These are phyloP conservation scores for Punctoribates punctum DNA, from an alignment of 2,888 invertebrate species.

Conservation along the genomic window DNA sequence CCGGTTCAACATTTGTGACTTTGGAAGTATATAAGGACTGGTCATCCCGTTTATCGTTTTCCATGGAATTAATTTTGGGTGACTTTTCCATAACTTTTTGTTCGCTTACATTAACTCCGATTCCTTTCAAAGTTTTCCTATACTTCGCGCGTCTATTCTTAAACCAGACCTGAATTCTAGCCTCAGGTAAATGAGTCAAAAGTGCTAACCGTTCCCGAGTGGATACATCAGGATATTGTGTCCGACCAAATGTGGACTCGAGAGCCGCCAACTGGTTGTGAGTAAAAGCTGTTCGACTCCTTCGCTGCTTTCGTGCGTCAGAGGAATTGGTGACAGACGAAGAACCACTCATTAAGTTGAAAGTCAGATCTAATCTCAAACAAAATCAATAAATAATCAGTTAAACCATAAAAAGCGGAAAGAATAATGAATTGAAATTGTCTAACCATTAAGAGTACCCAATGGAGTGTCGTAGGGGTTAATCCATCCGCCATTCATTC, in stretches of 20 bases:
- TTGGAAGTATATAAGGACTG: neutral
- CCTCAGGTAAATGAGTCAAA: constrained; percentile 57
- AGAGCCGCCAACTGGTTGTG: constrained; percentile 56
- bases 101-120: constrained; percentile 30
- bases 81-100: neutral
- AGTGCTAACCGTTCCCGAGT: constrained; percentile 56
- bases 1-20: neutral
- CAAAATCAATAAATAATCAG: neutral
- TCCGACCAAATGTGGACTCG: constrained; percentile 56
- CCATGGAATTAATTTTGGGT: neutral
- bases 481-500: constrained; percentile 19
- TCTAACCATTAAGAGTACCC: constrained; percentile 24
- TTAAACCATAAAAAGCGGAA: neutral
- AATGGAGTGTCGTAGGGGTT: constrained; percentile 25
- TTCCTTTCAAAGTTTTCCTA: constrained; percentile 53
- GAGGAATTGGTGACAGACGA: neutral
- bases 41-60: neutral
- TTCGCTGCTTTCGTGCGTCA: constrained; percentile 53
- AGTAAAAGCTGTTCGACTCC: constrained; percentile 57
- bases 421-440: neutral
- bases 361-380: neutral
- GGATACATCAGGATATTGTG: constrained; percentile 57
- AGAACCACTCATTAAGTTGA: constrained; percentile 19
- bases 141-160: constrained; percentile 57
- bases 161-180: constrained; percentile 58